Conservation (phyloP, 2,797 vertebrate genomes). For the Mormyrus proboscirostris region DNA sequence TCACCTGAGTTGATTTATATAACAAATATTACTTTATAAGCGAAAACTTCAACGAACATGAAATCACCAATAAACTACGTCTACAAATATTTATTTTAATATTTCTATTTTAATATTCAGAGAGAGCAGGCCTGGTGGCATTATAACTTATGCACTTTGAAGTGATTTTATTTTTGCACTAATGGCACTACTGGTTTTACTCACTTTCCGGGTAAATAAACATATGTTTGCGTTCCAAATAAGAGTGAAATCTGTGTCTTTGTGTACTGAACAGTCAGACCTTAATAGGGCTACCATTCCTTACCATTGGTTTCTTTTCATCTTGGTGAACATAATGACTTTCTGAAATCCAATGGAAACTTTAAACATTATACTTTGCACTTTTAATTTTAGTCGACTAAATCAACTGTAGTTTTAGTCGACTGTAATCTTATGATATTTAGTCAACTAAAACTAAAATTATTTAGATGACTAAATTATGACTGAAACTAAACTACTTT, state of each 20-base stretch:
- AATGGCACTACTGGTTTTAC: background rate
- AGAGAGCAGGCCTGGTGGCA: too few relatives aligned
- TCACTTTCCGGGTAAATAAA: background rate
- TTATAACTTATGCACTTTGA: too few relatives aligned
- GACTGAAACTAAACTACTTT: background rate
- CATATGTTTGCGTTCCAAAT: background rate
- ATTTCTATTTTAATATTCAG: too few relatives aligned
- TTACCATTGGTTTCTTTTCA: background rate
- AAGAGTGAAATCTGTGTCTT: background rate
- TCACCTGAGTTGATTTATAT: too few relatives aligned
- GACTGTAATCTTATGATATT: background rate
- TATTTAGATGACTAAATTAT: background rate
- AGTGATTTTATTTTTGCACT: too few relatives aligned
- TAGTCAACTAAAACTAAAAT: background rate
- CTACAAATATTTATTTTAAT: too few relatives aligned
- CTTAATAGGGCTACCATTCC: background rate
- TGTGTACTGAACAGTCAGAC: background rate
- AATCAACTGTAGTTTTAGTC: background rate
- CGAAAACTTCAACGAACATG: too few relatives aligned
- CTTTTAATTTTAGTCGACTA: background rate
- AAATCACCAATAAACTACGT: too few relatives aligned
- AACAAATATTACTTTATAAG: too few relatives aligned
- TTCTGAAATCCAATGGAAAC: background rate
- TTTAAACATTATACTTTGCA: background rate
- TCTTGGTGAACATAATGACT: background rate